These are phyloP conservation scores for Caiman crocodilus DNA, from an alignment of 2,797 vertebrate genomes.

Conservation along the genomic window DNA sequence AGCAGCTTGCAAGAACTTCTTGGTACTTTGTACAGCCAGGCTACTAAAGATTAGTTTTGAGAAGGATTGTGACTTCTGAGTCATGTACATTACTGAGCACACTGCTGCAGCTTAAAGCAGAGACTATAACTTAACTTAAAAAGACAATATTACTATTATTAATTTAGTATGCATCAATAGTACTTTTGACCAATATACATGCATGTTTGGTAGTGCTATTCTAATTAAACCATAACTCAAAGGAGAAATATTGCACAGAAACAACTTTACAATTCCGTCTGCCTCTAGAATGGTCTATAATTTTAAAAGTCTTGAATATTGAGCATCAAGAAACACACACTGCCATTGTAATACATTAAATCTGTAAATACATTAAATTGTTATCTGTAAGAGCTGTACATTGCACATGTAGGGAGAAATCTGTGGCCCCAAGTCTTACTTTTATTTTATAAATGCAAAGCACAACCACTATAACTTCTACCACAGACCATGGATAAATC, in stretches of 20 bases:
- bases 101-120: background rate
- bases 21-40: background rate
- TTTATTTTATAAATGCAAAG: slow-evolving; percentile 53
- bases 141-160: background rate
- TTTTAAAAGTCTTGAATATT: background rate
- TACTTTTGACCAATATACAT: background rate
- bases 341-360: fast-evolving
- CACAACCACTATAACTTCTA: slow-evolving; percentile 47
- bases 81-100: background rate
- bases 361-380: too few species aligned
- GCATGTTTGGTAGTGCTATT: background rate
- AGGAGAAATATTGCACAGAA: background rate
- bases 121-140: too few species aligned
- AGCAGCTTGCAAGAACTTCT: background rate
- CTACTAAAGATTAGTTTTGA: background rate
- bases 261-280: background rate
- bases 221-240: background rate
- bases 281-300: background rate
- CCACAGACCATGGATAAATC: slow-evolving; percentile 63
- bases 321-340: background rate
- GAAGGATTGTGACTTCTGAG: background rate
- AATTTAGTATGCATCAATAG: background rate
- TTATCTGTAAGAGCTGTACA: background rate
- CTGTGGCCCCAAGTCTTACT: slow-evolving; percentile 12
- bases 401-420: background rate